A percentile compares a stretch with the other conserved stretches of the same genome.
Conservation (phyloP, 1,140 invertebrate species). For the Lamellibrachia luymesi region DNA sequence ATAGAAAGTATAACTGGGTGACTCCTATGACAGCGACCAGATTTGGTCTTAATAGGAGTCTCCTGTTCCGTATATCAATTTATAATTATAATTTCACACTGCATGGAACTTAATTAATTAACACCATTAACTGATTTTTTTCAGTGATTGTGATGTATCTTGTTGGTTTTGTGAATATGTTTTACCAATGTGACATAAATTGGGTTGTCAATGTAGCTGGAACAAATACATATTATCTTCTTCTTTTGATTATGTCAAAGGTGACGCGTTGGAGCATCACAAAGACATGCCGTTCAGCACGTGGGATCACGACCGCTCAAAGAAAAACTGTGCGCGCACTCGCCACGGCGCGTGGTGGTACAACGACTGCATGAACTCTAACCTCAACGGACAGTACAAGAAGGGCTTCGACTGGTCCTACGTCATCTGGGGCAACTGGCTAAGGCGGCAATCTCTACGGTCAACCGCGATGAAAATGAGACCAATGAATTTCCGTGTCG, state of each 20-base stretch:
- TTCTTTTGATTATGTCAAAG: neutral
- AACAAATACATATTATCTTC: too few species aligned
- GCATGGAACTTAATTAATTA: too few species aligned
- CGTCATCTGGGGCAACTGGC: constrained; percentile 12
- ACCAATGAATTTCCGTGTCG: neutral
- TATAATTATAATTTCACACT: too few species aligned
- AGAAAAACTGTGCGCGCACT: constrained; percentile 31
- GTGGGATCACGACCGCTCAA: neutral
- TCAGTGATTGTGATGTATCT: too few species aligned
- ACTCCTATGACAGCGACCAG: too few species aligned
- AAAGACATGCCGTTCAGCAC: constrained; percentile 8
- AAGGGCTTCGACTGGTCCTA: neutral
- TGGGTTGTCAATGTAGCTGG: too few species aligned
- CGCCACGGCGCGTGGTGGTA: constrained; percentile 48
- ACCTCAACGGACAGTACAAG: constrained; percentile 30
- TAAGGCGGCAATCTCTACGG: neutral
- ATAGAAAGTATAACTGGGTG: too few species aligned
- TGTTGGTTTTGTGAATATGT: too few species aligned
- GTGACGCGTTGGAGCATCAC: neutral
- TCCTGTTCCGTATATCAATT: too few species aligned
- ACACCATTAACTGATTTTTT: too few species aligned
- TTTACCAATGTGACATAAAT: too few species aligned
- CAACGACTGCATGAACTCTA: constrained; percentile 37
- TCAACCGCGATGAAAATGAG: constrained; percentile 12
- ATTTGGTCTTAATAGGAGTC: too few species aligned